Percentiles rank a stretch among this genome's conserved stretches.
phyloP scores from a whole-genome alignment of 2,797 vertebrate species.

The Spea hammondii region DNA sequence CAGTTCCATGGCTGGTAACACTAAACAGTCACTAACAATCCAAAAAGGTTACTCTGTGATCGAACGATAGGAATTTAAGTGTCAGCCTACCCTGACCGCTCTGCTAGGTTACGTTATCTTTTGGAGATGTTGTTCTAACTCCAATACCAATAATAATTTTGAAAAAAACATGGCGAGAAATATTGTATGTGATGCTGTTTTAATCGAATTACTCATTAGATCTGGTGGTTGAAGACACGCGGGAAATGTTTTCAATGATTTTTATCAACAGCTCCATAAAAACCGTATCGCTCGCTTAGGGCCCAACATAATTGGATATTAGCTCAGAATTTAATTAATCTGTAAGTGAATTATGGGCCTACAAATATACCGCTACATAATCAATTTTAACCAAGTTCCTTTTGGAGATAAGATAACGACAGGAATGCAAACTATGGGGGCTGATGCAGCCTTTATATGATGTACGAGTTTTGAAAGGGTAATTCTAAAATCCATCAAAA shows the following conservation, averaged over 20 bases:
- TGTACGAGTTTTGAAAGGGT: conserved; percentile 66
- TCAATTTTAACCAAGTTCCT: conserved; percentile 71
- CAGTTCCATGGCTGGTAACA: too few relatives aligned
- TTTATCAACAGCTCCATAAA: conserved; percentile 54
- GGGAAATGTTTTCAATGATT: conserved; percentile 66
- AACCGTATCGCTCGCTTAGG: conserved; percentile 56
- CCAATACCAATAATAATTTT: too few relatives aligned
- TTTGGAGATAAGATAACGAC: conserved; percentile 72
- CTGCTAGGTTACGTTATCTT: too few relatives aligned
- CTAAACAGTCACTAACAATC: too few relatives aligned
- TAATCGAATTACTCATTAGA: conserved; percentile 70
- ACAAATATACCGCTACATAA: conserved; percentile 68
- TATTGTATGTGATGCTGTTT: conserved; percentile 58
- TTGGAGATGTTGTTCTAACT: too few relatives aligned
- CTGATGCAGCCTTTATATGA: conserved; percentile 66
- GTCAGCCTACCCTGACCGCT: too few relatives aligned
- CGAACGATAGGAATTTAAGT: too few relatives aligned
- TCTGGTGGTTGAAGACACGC: conserved; percentile 57
- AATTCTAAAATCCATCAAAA: conserved; percentile 65
- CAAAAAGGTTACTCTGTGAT: too few relatives aligned
- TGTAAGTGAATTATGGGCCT: conserved; percentile 67
- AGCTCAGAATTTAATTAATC: conserved; percentile 75
- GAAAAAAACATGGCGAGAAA: conserved; percentile 46
- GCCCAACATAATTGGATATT: conserved; percentile 65
- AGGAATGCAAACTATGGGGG: conserved; percentile 68